phyloP scores from a whole-genome alignment of 2,113 vertebrate genomes.

The Ceyx cyanopectus region DNA sequence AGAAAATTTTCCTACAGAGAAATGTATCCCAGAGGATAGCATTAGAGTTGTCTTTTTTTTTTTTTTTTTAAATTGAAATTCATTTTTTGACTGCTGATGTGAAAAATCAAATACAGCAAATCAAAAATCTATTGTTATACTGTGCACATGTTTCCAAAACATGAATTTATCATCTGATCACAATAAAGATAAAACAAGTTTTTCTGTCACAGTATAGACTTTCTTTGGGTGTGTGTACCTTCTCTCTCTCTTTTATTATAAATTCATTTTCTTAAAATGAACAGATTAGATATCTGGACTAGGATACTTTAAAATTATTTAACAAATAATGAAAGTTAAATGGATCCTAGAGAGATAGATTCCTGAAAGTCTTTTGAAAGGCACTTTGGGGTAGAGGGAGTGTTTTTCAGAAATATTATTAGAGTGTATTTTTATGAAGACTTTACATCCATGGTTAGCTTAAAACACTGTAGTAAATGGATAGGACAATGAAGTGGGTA shows the following conservation, averaged over 20 bases:
- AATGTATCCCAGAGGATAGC: neutral
- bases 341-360: neutral
- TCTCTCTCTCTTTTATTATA: neutral
- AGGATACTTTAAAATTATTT: neutral
- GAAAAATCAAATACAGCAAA: neutral
- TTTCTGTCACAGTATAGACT: neutral
- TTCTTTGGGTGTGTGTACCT: neutral
- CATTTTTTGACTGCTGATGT: neutral
- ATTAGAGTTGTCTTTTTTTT: neutral
- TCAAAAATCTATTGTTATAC: neutral
- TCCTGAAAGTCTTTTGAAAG: neutral
- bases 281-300: neutral
- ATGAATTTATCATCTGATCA: neutral
- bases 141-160: neutral
- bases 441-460: neutral
- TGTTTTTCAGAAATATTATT: neutral
- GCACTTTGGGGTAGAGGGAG: rapidly evolving
- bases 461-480: neutral
- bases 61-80: neutral
- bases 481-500: neutral
- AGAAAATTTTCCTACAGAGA: neutral
- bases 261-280: neutral
- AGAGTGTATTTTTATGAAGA: neutral
- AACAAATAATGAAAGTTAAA: neutral
- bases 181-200: neutral